Evolutionary conservation across 2,113 vertebrate genomes (phyloP), one percentile per base, ranked within the genome.

Genomic region (Brachyhypopomus occidentalis): DNA sequence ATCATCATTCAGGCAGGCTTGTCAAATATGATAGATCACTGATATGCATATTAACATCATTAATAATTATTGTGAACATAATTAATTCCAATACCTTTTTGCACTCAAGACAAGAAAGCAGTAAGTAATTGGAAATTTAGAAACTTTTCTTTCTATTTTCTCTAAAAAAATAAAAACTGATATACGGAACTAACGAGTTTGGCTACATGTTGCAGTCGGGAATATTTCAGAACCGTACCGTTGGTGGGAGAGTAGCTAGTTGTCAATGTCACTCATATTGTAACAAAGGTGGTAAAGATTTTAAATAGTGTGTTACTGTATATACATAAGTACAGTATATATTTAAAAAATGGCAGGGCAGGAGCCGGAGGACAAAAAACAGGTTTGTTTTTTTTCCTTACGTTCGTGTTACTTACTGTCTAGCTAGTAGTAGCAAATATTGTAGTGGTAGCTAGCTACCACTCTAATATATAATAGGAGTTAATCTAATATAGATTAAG

Each of bases 261-360:
- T 23, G 5, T 45, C 25, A 81, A 75, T 22, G 72, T 75, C 72
- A 64, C 41, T 59, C 62, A 41, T 34, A 62, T 25, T 67, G 5
- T 75, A 17, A 27, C 58, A 8, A 20, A 17, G 27, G 20, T 16
- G 4, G 16, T 4, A 6, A 16, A 19, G 2, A 7, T 25, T 3
- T 0, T 0, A 0, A 4, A 17, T 20, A 12, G 7, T 5, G 20
- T 69, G 62, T 5, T 58, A 23, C n/a, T n/a, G n/a, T n/a, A n/a
- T n/a, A 60, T 66, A 41, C 56, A n/a, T n/a, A 66, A 16, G n/a
- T 12, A 6, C 38, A 22, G 22, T 2, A 41, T 2, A 30, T 55
- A 14, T n/a, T 48, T 20, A 2, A 16, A 72, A 41, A n/a, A 86
- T 86, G 81, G 17, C 75, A 4, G 78, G 74, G 3, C 77, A 81